Base-by-base conservation (phyloP, 1,140 invertebrate species). In the Rhopalosiphum padi region DNA sequence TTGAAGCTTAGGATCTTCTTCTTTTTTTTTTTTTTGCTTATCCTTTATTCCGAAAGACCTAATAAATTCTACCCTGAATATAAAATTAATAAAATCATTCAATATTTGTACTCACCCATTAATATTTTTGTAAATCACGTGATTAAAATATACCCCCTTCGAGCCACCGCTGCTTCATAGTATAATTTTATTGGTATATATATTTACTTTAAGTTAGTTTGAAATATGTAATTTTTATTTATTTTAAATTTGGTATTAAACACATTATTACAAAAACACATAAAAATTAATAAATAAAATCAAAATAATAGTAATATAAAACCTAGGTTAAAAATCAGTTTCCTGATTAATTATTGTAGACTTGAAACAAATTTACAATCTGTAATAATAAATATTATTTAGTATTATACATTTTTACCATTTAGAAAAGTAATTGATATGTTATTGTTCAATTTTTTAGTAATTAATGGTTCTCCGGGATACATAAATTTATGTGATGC, bases 401-500 rank as follows among this genome's bases (percentile, higher is more conserved):
- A 0, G n/a, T 68, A 68, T n/a, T 68, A 18, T 85, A 41, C 4
- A 15, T 8, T 51, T 21, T 51, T 7, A 48, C 46, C 11, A 23
- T 89, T 37, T 89, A 53, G 23, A 53, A 51, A 88, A 23, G 21
- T 89, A 53, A 55, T 89, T 90, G 37, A 90, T 90, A 25, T 43
- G 8, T 60, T n/a, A 35, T 87, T 87, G 21, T 90, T 68, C 0
- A 68, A 68, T 37, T 68, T 68, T 60, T 90, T 68, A 90, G 98
- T 99, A 21, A 94, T 99, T 4, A 99, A 99, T 96, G 99, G 99
- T 48, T 97, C 98, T 0, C 99, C 99, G 2, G 98, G 99, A 37
- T 99, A 98, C 95, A 99, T 99, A 94, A 99, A 99, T 95, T 96
- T 99, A 1, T 99, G 98, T 95, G 99, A 99, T 96, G 99, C 98